phyloP scores from a whole-genome alignment of 2,113 vertebrate genomes.

The Taxidea taxus region DNA sequence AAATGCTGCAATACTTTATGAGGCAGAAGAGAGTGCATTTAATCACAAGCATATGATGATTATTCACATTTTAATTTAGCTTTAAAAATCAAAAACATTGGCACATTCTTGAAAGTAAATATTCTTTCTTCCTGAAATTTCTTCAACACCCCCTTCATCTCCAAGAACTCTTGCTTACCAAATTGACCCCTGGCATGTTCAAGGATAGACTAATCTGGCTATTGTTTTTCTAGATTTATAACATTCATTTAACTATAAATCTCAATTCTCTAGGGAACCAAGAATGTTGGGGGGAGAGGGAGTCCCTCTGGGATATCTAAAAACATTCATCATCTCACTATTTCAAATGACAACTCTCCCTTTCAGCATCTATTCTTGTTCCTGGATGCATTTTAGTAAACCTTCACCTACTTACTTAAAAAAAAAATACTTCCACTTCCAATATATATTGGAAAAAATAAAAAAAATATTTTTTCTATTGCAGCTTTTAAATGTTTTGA shows the following conservation, averaged over 20 bases:
- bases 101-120: neutral
- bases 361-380: neutral
- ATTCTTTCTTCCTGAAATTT: neutral
- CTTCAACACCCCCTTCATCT: neutral
- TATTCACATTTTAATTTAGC: neutral
- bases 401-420: neutral
- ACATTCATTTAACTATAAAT: neutral
- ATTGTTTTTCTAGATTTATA: neutral
- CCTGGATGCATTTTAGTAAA: neutral
- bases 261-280: neutral
- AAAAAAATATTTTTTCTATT: neutral
- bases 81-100: neutral
- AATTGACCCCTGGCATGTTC: neutral
- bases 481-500: neutral
- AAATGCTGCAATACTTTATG: neutral
- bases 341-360: neutral
- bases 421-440: neutral
- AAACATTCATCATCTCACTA: neutral
- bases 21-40: neutral
- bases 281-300: neutral
- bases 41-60: neutral
- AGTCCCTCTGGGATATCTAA: neutral
- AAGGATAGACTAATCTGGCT: neutral
- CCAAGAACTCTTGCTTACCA: neutral
- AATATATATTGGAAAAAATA: too few relatives aligned